A percentile compares a stretch with the other conserved stretches of the same genome.
Conservation (phyloP, 2,797 vertebrate species). For the Lepilemur septentrionalis region DNA sequence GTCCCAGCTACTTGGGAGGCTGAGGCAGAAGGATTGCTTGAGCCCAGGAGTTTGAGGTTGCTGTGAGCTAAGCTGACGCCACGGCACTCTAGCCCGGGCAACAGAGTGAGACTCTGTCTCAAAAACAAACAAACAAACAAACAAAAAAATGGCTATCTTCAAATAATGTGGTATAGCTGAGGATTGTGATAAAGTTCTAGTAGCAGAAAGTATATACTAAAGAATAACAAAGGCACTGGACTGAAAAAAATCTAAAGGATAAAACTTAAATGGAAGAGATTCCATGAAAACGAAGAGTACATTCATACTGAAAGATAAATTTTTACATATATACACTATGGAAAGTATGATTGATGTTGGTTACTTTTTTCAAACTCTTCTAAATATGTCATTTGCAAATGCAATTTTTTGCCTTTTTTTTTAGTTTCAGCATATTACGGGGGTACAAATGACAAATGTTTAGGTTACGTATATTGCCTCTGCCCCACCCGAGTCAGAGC, state of each 20-base stretch:
- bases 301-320: neutral
- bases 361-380: neutral
- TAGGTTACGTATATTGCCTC: no score
- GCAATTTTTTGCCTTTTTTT: neutral
- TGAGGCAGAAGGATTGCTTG: no score
- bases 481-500: no score
- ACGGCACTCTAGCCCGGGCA: no score
- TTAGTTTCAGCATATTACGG: no score
- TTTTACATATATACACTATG: neutral
- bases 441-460: no score
- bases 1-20: no score
- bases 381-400: neutral
- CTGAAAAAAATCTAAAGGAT: neutral
- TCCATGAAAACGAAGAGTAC: neutral
- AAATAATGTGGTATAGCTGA: neutral
- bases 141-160: no score
- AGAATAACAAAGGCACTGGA: neutral
- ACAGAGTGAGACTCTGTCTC: no score
- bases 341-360: neutral
- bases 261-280: neutral
- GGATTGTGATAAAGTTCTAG: neutral
- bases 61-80: no score
- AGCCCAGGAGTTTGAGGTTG: no score
- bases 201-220: neutral
- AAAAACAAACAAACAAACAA: no score